Evolutionary conservation across 2,797 vertebrate species (phyloP).

Genomic region (Smutsia gigantea): DNA sequence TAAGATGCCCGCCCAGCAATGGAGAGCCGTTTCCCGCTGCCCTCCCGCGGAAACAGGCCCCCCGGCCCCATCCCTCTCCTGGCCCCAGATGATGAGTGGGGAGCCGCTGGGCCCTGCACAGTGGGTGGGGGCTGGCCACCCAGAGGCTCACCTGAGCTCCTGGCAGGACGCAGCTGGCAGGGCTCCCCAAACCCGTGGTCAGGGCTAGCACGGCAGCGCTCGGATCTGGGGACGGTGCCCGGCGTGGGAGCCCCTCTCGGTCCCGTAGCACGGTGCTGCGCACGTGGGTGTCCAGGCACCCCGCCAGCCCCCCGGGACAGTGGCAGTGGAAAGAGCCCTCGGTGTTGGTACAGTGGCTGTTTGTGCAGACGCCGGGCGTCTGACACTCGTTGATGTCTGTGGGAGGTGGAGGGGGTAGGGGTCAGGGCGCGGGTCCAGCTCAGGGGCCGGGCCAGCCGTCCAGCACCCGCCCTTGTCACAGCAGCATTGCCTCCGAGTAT

Average conservation of each 20-base stretch:
- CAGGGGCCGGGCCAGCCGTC: constrained; percentile 91
- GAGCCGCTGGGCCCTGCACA: neutral
- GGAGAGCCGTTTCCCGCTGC: neutral
- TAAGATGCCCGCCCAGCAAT: neutral
- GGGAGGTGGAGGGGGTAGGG: neutral
- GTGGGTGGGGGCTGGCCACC: neutral
- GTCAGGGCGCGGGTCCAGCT: constrained; percentile 91
- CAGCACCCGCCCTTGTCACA: constrained; percentile 95
- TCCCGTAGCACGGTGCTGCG: constrained; percentile 93
- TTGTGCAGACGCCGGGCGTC: constrained; percentile 95
- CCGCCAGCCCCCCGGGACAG: constrained; percentile 92
- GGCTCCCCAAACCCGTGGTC: constrained; percentile 96
- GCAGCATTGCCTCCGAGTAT: constrained; percentile 95
- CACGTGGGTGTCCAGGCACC: constrained; percentile 95
- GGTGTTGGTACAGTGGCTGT: constrained; percentile 93
- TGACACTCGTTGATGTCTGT: constrained; percentile 94
- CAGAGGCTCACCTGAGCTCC: constrained; percentile 91
- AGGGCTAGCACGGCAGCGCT: constrained; percentile 94
- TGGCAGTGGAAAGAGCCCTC: constrained; percentile 96
- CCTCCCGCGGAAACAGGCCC: neutral
- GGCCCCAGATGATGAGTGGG: neutral
- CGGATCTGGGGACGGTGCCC: constrained; percentile 94
- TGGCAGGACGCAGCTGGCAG: constrained; percentile 93
- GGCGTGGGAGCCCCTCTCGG: constrained; percentile 93
- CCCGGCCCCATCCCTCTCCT: neutral